phyloP scores from a whole-genome alignment of 2,113 vertebrate species.

The Oryzias woworae region DNA sequence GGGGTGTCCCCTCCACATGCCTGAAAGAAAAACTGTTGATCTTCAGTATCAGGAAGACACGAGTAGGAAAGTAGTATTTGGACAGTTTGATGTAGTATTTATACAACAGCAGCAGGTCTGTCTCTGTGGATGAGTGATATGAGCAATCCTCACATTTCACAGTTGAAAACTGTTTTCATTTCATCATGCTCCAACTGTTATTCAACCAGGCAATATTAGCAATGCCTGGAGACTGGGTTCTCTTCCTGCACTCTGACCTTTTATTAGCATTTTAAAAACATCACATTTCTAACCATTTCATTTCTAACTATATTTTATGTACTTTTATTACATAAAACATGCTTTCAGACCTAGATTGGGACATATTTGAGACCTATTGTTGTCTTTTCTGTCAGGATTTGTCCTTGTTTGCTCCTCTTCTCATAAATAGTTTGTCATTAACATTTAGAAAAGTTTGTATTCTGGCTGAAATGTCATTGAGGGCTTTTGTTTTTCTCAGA shows the following conservation, averaged over 20 bases:
- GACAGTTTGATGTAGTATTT: constrained; percentile 48
- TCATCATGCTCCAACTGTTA: constrained; percentile 16
- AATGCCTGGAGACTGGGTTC: constrained; percentile 10
- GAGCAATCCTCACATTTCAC: constrained; percentile 31
- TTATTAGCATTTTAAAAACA: constrained; percentile 13
- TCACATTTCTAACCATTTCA: constrained; percentile 4
- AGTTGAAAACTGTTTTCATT: constrained; percentile 41
- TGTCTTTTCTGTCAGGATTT: not conserved
- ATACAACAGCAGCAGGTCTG: constrained; percentile 54
- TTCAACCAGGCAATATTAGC: constrained; percentile 23
- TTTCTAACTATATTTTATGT: too few relatives aligned
- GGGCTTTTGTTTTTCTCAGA: constrained; percentile 19
- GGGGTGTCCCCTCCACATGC: constrained; percentile 49
- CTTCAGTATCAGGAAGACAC: constrained; percentile 12
- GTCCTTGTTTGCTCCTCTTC: not conserved
- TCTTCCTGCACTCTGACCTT: constrained; percentile 12
- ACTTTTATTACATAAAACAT: too few relatives aligned
- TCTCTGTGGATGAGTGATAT: constrained; percentile 25
- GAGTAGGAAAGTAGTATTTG: constrained; percentile 26
- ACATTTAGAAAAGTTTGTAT: constrained; percentile 1
- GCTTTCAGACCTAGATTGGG: not conserved
- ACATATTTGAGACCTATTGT: not conserved
- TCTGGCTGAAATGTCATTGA: constrained; percentile 2
- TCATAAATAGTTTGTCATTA: constrained; percentile 3
- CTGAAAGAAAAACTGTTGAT: constrained; percentile 47